A percentile compares a stretch with the other conserved stretches of the same genome.
These are phyloP conservation scores for Champsocephalus esox DNA, from an alignment of 2,797 vertebrate genomes.

Conservation along the genomic window DNA sequence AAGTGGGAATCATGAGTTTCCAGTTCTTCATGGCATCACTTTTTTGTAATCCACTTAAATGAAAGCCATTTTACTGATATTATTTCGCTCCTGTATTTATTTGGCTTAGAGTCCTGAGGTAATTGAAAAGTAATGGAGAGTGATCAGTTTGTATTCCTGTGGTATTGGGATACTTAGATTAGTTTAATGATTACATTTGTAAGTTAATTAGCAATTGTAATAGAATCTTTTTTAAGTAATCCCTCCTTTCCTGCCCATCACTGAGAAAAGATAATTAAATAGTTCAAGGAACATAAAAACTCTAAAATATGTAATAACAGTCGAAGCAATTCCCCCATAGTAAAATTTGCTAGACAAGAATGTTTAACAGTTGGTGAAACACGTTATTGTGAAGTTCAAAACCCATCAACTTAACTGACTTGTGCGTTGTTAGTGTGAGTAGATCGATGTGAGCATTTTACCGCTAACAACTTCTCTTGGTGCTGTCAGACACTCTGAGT, in stretches of 20 bases:
- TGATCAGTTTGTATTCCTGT: no score
- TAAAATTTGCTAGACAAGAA: slow-evolving; percentile 14
- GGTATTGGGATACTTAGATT: no score
- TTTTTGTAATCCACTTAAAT: no score
- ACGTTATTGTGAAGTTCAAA: neutral
- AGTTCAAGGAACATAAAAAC: slow-evolving; percentile 15
- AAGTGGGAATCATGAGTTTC: no score
- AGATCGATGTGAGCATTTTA: slow-evolving; percentile 19
- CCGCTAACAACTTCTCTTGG: neutral
- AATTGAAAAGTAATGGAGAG: no score
- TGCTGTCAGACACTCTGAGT: slow-evolving; percentile 2
- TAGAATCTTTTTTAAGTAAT: no score
- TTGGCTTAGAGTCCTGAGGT: no score
- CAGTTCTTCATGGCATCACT: no score
- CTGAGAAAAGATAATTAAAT: slow-evolving; percentile 3
- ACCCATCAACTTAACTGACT: neutral
- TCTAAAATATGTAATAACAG: slow-evolving; percentile 17
- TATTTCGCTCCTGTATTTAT: no score
- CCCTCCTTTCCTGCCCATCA: neutral
- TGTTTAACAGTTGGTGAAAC: slow-evolving; percentile 12
- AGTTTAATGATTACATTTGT: no score
- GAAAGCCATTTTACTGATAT: no score
- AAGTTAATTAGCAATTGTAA: no score
- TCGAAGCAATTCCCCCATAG: neutral
- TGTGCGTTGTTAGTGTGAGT: slow-evolving; percentile 18